Conservation (phyloP, 53 echinoderm and acorn worm genomes). For the Holothuria leucospilota region DNA sequence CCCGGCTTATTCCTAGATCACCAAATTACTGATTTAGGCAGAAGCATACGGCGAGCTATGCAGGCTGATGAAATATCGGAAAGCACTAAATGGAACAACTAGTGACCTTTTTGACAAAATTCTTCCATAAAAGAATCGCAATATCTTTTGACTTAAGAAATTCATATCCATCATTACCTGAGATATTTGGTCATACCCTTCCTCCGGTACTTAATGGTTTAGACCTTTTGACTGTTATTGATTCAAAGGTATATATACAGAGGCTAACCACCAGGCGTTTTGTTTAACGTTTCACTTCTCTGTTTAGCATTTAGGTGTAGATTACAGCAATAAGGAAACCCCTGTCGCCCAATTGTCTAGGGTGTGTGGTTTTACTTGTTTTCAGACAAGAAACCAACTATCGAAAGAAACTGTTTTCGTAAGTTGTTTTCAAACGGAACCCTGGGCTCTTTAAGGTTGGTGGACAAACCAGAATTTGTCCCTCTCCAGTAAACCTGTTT, state of each 20-base stretch:
- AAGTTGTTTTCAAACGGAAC: conserved; percentile 42
- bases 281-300: conserved; percentile 5
- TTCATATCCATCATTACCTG: too few species aligned
- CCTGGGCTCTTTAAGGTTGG: conserved; percentile 19
- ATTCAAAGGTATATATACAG: conserved; percentile 1
- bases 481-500: conserved; percentile 20
- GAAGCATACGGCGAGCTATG: too few species aligned
- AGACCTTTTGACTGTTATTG: conserved; percentile 1
- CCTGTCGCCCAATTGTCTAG: conserved; percentile 41
- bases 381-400: conserved; percentile 22
- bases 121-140: too few species aligned
- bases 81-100: too few species aligned
- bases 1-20: too few species aligned
- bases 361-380: conserved; percentile 42
- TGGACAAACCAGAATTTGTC: conserved; percentile 14
- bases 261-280: neutral
- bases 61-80: too few species aligned
- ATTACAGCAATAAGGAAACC: conserved; percentile 41
- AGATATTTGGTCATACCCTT: neutral
- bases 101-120: too few species aligned
- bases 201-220: conserved; percentile 11
- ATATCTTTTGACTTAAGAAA: too few species aligned
- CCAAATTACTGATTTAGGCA: too few species aligned
- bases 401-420: conserved; percentile 23
- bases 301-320: conserved; percentile 25